Evolutionary conservation across 2,797 vertebrate species (phyloP).

Genomic region (Galaxias olidus): DNA sequence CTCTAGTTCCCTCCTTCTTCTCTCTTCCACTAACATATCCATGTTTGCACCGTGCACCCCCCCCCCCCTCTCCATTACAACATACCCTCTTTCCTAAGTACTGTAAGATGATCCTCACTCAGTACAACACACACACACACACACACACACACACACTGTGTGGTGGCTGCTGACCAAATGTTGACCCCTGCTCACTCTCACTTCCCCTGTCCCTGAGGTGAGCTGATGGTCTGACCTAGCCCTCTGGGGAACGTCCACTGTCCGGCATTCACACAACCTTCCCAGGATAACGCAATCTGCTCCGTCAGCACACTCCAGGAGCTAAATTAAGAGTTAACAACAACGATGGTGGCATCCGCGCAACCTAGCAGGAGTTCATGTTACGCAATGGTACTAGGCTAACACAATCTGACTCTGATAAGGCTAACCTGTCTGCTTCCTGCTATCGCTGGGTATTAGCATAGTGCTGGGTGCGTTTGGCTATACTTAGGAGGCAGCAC

Average conservation of each 20-base stretch:
- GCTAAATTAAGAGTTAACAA: slow-evolving; percentile 49
- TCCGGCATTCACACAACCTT: slow-evolving; percentile 38
- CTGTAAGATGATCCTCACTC: slow-evolving; percentile 16
- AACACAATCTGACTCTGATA: not conserved
- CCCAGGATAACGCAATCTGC: slow-evolving; percentile 50
- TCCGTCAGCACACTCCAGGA: slow-evolving; percentile 23
- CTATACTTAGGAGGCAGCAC: slow-evolving; percentile 23
- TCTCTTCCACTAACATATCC: no score
- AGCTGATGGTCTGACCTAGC: slow-evolving; percentile 18
- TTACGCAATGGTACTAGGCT: not conserved
- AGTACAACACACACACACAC: slow-evolving; percentile 1
- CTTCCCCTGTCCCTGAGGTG: slow-evolving; percentile 43
- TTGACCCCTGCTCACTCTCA: slow-evolving; percentile 46
- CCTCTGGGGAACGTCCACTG: slow-evolving; percentile 45
- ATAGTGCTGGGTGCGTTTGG: slow-evolving; percentile 24
- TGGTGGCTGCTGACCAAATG: slow-evolving; percentile 32
- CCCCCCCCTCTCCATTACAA: no score
- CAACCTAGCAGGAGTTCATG: no score
- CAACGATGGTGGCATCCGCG: no score
- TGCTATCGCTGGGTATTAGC: not conserved
- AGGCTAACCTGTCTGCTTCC: not conserved
- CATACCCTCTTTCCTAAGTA: no score
- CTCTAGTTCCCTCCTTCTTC: no score
- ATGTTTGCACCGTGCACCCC: no score
- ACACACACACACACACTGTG: not conserved